Conservation (phyloP, 1,140 invertebrate species). For the Anoplophora glabripennis region DNA sequence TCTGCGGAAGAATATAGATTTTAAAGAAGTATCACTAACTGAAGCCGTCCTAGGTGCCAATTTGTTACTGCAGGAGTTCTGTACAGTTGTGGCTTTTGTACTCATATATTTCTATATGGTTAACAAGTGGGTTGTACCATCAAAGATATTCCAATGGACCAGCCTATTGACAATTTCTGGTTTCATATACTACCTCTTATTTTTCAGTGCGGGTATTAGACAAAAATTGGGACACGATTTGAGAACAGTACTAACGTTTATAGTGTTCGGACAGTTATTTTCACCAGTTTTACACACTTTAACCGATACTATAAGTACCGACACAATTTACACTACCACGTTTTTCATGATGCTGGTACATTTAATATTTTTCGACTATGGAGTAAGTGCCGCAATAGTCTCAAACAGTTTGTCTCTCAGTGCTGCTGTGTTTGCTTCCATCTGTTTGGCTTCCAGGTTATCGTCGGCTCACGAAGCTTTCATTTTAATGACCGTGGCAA, state of each 20-base stretch:
- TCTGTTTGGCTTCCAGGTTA: slow-evolving; percentile 90
- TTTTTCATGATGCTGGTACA: slow-evolving; percentile 85
- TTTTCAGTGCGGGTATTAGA: slow-evolving; percentile 19
- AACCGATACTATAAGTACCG: slow-evolving; percentile 93
- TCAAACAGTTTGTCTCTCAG: slow-evolving; percentile 84
- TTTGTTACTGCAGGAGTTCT: slow-evolving; percentile 71
- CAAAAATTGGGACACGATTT: slow-evolving; percentile 39
- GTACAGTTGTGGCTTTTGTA: slow-evolving; percentile 72
- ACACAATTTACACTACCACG: slow-evolving; percentile 92
- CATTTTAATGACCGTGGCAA: slow-evolving; percentile 79
- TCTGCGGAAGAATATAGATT: slow-evolving; percentile 78
- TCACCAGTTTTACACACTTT: slow-evolving; percentile 91
- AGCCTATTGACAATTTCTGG: slow-evolving; percentile 56
- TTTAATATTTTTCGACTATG: slow-evolving; percentile 90
- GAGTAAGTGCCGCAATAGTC: slow-evolving; percentile 73
- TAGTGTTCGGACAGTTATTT: slow-evolving; percentile 79
- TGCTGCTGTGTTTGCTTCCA: slow-evolving; percentile 87
- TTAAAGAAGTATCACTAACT: slow-evolving; percentile 64
- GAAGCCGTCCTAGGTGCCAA: slow-evolving; percentile 72
- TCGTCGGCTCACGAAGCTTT: slow-evolving; percentile 82
- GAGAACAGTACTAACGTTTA: slow-evolving; percentile 71
- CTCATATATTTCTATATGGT: slow-evolving; percentile 72
- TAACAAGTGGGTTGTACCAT: slow-evolving; percentile 62
- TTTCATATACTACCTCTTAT: slow-evolving; percentile 54
- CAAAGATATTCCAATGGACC: slow-evolving; percentile 58